Conservation (phyloP, 2,797 vertebrate genomes). For the Lutjanus campechanus region DNA sequence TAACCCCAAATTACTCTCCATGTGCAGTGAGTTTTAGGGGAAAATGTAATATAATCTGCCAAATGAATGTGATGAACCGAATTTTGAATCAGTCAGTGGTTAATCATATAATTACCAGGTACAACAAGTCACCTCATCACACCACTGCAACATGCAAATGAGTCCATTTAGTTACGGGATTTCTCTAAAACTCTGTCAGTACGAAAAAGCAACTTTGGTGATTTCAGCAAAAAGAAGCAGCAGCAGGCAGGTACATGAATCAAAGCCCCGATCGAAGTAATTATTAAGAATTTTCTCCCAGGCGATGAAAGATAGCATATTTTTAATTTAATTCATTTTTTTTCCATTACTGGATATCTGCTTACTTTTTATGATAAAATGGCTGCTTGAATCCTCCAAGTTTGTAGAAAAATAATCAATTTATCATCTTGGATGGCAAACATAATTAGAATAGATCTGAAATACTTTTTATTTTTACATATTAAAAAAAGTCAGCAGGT, state of each 20-base stretch:
- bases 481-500: conserved; percentile 15
- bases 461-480: conserved; percentile 6
- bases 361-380: conserved; percentile 8
- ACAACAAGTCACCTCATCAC: conserved; percentile 2
- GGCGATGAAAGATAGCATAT: neutral
- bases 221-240: neutral
- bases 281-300: conserved; percentile 19
- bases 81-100: neutral
- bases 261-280: conserved; percentile 4
- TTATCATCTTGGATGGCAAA: conserved; percentile 12
- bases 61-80: neutral
- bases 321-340: conserved; percentile 7
- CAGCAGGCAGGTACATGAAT: conserved; percentile 14
- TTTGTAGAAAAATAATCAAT: neutral
- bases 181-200: conserved; percentile 3
- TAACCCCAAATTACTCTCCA: neutral
- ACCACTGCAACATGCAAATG: neutral
- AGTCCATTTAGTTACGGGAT: neutral
- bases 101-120: neutral
- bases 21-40: neutral
- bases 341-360: neutral
- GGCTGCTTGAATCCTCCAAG: neutral
- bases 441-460: neutral
- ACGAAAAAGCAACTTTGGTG: neutral
- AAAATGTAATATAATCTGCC: neutral